Conservation (phyloP, 1,140 invertebrate genomes). For the Stegodyphus mimosarum region DNA sequence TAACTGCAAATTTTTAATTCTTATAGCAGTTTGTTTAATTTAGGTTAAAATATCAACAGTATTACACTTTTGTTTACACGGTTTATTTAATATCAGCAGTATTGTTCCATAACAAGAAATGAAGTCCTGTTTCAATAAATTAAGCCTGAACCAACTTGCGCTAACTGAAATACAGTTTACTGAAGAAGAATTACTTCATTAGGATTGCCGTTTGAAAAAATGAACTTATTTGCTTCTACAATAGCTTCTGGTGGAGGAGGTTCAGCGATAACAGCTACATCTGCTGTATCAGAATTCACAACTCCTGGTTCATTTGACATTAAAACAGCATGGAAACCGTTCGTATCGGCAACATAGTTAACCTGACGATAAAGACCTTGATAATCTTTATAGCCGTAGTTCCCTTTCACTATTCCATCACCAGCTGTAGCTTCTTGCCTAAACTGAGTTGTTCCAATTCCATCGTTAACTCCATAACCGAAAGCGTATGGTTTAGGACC, state of each 20-base stretch:
- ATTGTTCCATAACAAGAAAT: too few relatives aligned
- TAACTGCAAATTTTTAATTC: too few relatives aligned
- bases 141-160: background rate
- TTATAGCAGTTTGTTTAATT: too few relatives aligned
- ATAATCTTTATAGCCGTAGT: conserved; percentile 58
- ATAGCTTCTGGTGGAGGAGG: conserved; percentile 3
- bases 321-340: conserved; percentile 48
- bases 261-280: conserved; percentile 22
- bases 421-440: conserved; percentile 51
- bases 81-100: too few relatives aligned
- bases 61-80: too few relatives aligned
- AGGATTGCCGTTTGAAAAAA: background rate
- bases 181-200: background rate
- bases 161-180: background rate
- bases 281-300: conserved; percentile 6
- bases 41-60: too few relatives aligned
- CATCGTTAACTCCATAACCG: conserved; percentile 60
- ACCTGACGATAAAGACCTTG: conserved; percentile 49
- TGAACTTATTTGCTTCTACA: background rate
- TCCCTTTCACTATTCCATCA: conserved; percentile 52
- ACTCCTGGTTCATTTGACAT: conserved; percentile 57
- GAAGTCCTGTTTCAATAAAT: too few relatives aligned
- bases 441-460: conserved; percentile 58
- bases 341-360: conserved; percentile 46
- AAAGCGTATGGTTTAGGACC: conserved; percentile 56